phyloP scores from a whole-genome alignment of 2,888 invertebrate species.

The Timema cristinae region DNA sequence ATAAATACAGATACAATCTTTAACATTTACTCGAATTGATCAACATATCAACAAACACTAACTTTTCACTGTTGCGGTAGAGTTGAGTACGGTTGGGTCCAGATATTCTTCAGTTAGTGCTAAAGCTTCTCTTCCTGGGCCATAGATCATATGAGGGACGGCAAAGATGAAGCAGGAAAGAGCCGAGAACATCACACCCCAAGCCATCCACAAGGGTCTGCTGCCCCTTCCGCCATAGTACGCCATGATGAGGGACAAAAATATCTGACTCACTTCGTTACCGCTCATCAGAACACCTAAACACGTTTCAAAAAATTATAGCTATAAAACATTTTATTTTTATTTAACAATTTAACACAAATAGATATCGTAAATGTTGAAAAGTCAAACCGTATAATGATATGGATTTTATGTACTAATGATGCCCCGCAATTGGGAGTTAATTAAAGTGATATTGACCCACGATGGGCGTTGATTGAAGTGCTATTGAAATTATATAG shows the following conservation, averaged over 20 bases:
- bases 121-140: slow-evolving; percentile 53
- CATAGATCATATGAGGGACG: slow-evolving; percentile 59
- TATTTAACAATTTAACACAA: no score
- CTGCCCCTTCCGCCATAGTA: slow-evolving; percentile 64
- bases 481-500: no score
- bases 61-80: neutral
- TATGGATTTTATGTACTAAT: no score
- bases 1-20: no score
- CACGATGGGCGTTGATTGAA: no score
- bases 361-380: no score
- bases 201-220: slow-evolving; percentile 62
- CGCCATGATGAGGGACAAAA: slow-evolving; percentile 57
- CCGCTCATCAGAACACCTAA: slow-evolving; percentile 61
- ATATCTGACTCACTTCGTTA: slow-evolving; percentile 65
- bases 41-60: neutral
- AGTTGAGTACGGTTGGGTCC: slow-evolving; percentile 35
- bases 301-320: slow-evolving; percentile 18
- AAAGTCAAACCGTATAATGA: no score
- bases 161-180: slow-evolving; percentile 57
- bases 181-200: slow-evolving; percentile 58
- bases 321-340: no score
- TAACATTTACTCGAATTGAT: no score
- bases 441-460: no score
- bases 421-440: no score
- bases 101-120: slow-evolving; percentile 48